A percentile compares a stretch with the other conserved stretches of the same genome.
phyloP scores from a whole-genome alignment of 2,113 vertebrate species.

The Psettodes erumei region DNA sequence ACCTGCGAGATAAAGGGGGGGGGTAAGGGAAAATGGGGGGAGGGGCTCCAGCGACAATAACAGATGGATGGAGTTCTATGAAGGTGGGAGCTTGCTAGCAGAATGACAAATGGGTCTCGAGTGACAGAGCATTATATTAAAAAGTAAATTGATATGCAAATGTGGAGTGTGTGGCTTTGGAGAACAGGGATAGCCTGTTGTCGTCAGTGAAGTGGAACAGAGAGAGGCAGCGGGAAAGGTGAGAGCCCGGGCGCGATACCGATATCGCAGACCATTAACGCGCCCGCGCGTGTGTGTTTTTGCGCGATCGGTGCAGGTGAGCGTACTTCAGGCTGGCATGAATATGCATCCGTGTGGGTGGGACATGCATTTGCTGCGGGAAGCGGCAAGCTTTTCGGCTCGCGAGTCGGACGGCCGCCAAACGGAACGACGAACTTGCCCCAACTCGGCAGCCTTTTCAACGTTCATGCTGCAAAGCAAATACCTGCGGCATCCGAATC shows the following conservation, averaged over 20 bases:
- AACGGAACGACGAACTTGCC: conserved; percentile 51
- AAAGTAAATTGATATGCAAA: conserved; percentile 87
- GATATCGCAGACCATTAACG: conserved; percentile 57
- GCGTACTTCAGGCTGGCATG: conserved; percentile 35
- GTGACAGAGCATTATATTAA: conserved; percentile 83
- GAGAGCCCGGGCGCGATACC: conserved; percentile 47
- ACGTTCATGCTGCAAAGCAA: conserved; percentile 6
- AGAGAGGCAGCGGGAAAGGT: conserved; percentile 60
- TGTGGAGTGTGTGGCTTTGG: conserved; percentile 76
- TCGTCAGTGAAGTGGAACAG: conserved; percentile 78
- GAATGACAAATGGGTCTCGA: conserved; percentile 82
- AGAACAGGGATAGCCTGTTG: conserved; percentile 79
- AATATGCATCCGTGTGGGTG: conserved; percentile 17
- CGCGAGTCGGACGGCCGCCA: conserved; percentile 41
- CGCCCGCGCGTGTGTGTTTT: conserved; percentile 61
- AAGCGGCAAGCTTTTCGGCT: conserved; percentile 7
- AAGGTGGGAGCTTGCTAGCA: conserved; percentile 65
- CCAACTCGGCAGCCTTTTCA: conserved; percentile 7
- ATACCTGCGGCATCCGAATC: conserved; percentile 18
- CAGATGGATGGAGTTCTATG: conserved; percentile 69
- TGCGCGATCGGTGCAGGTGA: conserved; percentile 25
- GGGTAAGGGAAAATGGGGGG: conserved; percentile 51
- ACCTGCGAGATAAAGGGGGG: conserved; percentile 59
- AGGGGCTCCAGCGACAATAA: conserved; percentile 52
- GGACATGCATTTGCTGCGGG: conserved; percentile 18